These are phyloP conservation scores for Cherax destructor DNA, from an alignment of 1,140 invertebrate genomes.

Conservation along the genomic window DNA sequence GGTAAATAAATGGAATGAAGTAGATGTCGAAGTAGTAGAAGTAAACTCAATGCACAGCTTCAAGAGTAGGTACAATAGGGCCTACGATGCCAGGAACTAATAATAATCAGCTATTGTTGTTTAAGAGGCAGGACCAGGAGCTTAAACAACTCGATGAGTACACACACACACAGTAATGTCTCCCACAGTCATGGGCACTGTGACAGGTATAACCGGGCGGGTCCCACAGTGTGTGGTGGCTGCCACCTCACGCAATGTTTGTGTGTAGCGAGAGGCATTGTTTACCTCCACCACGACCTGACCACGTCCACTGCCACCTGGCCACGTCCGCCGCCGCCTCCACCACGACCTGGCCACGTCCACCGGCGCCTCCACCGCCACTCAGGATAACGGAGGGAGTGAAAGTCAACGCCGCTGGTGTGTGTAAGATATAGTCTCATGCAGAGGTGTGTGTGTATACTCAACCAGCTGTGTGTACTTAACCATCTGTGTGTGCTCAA, in stretches of 20 bases:
- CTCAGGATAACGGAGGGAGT: constrained; percentile 47
- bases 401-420: constrained; percentile 34
- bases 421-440: background rate
- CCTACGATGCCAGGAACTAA: too few relatives aligned
- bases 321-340: constrained; percentile 10
- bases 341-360: background rate
- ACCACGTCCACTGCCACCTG: background rate
- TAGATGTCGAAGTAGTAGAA: too few relatives aligned
- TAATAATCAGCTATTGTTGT: too few relatives aligned
- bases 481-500: too few relatives aligned
- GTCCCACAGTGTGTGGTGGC: background rate
- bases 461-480: too few relatives aligned
- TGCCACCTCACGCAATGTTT: constrained; percentile 12
- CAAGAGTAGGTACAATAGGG: too few relatives aligned
- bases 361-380: constrained; percentile 14
- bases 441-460: background rate
- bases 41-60: too few relatives aligned
- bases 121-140: too few relatives aligned
- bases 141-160: too few relatives aligned
- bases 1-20: too few relatives aligned
- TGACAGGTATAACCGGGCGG: background rate
- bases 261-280: background rate
- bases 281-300: background rate
- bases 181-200: background rate
- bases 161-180: background rate